Evolutionary conservation across 2,888 invertebrate genomes (phyloP).

Genomic region (Diogma glabrata): DNA sequence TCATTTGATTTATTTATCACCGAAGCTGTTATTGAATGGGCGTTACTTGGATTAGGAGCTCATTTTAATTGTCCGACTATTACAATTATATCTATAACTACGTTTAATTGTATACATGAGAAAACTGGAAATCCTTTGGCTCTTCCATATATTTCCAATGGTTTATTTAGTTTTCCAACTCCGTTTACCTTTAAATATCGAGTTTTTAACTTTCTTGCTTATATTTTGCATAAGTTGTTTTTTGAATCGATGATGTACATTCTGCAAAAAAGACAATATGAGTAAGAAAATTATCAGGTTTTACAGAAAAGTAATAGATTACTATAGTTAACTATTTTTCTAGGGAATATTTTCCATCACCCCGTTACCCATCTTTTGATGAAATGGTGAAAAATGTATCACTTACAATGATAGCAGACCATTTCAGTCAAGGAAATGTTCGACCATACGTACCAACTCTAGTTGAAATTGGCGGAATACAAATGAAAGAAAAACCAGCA

Average conservation of each 20-base stretch:
- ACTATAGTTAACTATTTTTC: slow-evolving; percentile 22
- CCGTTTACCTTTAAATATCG: slow-evolving; percentile 33
- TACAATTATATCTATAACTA: slow-evolving; percentile 21
- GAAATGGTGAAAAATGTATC: slow-evolving; percentile 27
- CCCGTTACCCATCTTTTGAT: slow-evolving; percentile 23
- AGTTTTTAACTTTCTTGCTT: slow-evolving; percentile 27
- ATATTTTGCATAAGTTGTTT: slow-evolving; percentile 11
- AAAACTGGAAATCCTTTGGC: slow-evolving; percentile 28
- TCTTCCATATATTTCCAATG: slow-evolving; percentile 29
- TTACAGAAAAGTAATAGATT: background rate
- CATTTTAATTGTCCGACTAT: slow-evolving; percentile 24
- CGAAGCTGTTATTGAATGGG: slow-evolving; percentile 24
- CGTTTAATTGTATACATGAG: slow-evolving; percentile 19
- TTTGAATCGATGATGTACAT: too few species aligned
- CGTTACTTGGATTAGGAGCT: slow-evolving; percentile 23
- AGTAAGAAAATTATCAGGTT: background rate
- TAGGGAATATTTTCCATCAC: slow-evolving; percentile 26
- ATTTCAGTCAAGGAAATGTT: slow-evolving; percentile 29
- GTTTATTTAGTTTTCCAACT: slow-evolving; percentile 26
- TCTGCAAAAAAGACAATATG: too few species aligned
- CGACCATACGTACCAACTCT: slow-evolving; percentile 34
- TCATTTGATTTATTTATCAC: slow-evolving; percentile 24
- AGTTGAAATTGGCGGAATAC: slow-evolving; percentile 19
- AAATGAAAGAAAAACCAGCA: slow-evolving; percentile 29
- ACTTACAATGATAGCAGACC: slow-evolving; percentile 30